phyloP scores from a whole-genome alignment of 2,113 vertebrate species.

The Asarcornis scutulata region DNA sequence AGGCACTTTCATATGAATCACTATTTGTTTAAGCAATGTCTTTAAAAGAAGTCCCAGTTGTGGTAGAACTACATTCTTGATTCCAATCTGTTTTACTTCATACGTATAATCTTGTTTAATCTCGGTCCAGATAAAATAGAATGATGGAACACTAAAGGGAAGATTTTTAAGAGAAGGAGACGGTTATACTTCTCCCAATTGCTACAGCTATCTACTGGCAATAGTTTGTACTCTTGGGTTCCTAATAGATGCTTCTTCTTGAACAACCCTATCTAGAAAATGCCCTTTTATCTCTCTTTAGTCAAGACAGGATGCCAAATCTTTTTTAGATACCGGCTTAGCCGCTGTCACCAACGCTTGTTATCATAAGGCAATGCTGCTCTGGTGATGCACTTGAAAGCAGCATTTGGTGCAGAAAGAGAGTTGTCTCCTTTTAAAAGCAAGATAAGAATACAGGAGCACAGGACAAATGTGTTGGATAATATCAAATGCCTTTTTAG shows the following conservation, averaged over 20 bases:
- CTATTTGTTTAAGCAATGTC: background rate
- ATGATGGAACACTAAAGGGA: background rate
- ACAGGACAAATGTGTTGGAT: background rate
- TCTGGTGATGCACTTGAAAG: background rate
- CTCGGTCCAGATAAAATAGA: background rate
- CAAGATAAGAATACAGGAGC: background rate
- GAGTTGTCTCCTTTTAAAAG: background rate
- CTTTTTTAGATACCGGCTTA: background rate
- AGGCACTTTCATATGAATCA: background rate
- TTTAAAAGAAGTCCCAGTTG: background rate
- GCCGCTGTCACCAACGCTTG: background rate
- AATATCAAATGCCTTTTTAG: background rate
- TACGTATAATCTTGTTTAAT: background rate
- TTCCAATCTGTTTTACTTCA: background rate
- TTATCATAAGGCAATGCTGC: background rate
- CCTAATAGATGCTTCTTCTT: background rate
- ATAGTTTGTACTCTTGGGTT: background rate
- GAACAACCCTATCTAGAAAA: background rate
- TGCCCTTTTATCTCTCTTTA: background rate
- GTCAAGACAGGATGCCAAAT: background rate
- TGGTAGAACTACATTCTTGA: background rate
- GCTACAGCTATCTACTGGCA: background rate
- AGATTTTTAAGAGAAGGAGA: background rate
- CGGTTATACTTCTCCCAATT: background rate
- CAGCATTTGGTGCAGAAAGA: background rate